Evolutionary conservation across 1,140 invertebrate genomes (phyloP).

Genomic region (Tenebrio molitor): DNA sequence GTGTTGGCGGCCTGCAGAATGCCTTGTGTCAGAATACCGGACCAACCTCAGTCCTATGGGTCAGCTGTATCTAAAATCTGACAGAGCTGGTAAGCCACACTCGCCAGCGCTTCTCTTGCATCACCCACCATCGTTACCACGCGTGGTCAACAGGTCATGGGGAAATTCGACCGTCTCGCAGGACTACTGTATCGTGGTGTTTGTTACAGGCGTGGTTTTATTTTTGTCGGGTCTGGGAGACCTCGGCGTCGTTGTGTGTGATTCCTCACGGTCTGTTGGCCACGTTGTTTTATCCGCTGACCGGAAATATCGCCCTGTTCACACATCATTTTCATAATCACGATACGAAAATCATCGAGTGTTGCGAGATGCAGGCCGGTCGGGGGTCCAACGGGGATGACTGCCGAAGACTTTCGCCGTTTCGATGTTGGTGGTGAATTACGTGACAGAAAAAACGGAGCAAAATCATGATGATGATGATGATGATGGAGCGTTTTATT

Average conservation of each 20-base stretch:
- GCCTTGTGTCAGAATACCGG: conserved; percentile 73
- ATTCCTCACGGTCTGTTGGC: conserved; percentile 37
- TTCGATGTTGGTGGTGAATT: too few relatives aligned
- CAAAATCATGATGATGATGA: too few relatives aligned
- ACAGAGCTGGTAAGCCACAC: conserved; percentile 80
- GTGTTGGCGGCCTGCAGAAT: conserved; percentile 66
- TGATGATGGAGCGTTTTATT: too few relatives aligned
- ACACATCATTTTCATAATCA: conserved; percentile 42
- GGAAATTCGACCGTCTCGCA: too few relatives aligned
- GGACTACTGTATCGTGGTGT: too few relatives aligned
- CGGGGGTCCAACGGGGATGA: too few relatives aligned
- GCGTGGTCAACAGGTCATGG: too few relatives aligned
- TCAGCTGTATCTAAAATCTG: conserved; percentile 84
- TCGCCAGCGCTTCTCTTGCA: conserved; percentile 44
- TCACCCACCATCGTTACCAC: conserved; percentile 11
- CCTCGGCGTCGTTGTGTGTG: too few relatives aligned
- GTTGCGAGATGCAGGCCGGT: conserved; percentile 1
- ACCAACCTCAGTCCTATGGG: conserved; percentile 80
- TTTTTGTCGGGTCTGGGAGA: not conserved
- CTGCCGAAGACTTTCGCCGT: too few relatives aligned
- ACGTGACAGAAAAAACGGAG: too few relatives aligned
- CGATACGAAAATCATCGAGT: not conserved
- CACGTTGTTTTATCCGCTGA: conserved; percentile 45
- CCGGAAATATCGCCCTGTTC: conserved; percentile 45
- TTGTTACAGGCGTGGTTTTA: too few relatives aligned